Conservation (phyloP, 1,140 invertebrate genomes). For the Idris sp. region DNA sequence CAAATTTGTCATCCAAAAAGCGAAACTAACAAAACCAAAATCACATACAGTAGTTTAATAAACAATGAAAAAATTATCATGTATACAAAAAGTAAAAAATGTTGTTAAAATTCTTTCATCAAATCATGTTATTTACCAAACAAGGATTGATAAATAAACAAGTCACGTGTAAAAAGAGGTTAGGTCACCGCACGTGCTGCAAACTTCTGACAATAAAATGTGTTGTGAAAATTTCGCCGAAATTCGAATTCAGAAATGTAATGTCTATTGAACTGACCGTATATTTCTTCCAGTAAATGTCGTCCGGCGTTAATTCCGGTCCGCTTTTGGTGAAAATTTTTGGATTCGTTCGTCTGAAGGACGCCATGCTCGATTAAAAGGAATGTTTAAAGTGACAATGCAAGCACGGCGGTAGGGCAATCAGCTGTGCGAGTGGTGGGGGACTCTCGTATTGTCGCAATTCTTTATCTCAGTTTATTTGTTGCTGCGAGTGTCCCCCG, state of each 20-base stretch:
- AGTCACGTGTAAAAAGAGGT: conserved; percentile 55
- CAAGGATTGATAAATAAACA: background rate
- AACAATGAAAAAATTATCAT: too few relatives aligned
- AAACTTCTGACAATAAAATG: too few relatives aligned
- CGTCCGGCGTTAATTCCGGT: conserved; percentile 85
- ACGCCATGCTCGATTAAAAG: conserved; percentile 39
- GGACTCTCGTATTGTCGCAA: background rate
- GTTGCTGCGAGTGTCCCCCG: background rate
- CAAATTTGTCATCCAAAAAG: too few relatives aligned
- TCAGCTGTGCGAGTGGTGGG: conserved; percentile 41
- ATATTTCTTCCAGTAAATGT: conserved; percentile 91
- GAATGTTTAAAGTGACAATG: conserved; percentile 30
- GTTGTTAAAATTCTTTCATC: too few relatives aligned
- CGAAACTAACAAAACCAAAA: too few relatives aligned
- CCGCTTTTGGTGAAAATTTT: conserved; percentile 84
- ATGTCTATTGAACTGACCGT: too few relatives aligned
- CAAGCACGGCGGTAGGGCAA: background rate
- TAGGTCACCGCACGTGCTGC: conserved; percentile 31
- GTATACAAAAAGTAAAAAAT: too few relatives aligned
- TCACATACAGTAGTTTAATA: too few relatives aligned
- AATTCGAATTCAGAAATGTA: too few relatives aligned
- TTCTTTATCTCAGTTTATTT: conserved; percentile 6
- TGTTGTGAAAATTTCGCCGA: too few relatives aligned
- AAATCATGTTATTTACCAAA: too few relatives aligned
- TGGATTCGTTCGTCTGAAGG: conserved; percentile 84